These are phyloP conservation scores for Rhinogobius similis DNA, from an alignment of 2,113 vertebrate species.

Conservation along the genomic window DNA sequence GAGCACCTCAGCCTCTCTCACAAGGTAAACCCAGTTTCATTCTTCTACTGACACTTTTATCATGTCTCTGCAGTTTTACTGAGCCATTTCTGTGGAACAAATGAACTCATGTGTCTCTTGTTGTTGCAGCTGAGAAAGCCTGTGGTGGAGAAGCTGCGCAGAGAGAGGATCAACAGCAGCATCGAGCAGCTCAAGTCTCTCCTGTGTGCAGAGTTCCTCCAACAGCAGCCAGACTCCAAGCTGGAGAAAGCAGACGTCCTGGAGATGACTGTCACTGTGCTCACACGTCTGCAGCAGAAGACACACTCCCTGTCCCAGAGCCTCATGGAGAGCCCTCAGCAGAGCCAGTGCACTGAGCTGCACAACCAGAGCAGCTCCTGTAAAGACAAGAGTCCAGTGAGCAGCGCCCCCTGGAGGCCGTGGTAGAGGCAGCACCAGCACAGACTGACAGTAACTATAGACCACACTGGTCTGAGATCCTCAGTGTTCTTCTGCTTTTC, in stretches of 20 bases:
- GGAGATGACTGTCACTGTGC: constrained; percentile 64
- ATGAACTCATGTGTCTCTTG: constrained; percentile 19
- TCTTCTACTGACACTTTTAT: background rate
- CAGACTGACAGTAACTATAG: constrained; percentile 9
- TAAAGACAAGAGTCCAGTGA: constrained; percentile 37
- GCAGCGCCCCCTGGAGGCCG: constrained; percentile 56
- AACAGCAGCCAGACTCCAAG: constrained; percentile 72
- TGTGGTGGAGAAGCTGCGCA: constrained; percentile 69
- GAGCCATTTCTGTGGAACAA: background rate
- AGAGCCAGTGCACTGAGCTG: background rate
- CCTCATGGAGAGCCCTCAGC: background rate
- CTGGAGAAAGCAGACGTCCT: constrained; percentile 73
- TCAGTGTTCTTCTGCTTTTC: background rate
- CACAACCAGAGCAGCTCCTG: background rate
- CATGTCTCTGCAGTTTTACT: background rate
- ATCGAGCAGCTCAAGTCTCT: constrained; percentile 74
- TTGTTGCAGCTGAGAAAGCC: constrained; percentile 64
- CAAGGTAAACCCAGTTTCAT: constrained; percentile 58
- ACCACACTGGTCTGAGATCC: constrained; percentile 41
- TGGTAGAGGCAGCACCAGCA: constrained; percentile 44
- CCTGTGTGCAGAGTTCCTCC: constrained; percentile 63
- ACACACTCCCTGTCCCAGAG: constrained; percentile 1
- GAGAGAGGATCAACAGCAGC: constrained; percentile 73
- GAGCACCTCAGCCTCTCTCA: constrained; percentile 59
- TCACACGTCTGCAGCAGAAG: constrained; percentile 22